Conservation (phyloP, 2,113 vertebrate genomes). For the Microtus oregoni region DNA sequence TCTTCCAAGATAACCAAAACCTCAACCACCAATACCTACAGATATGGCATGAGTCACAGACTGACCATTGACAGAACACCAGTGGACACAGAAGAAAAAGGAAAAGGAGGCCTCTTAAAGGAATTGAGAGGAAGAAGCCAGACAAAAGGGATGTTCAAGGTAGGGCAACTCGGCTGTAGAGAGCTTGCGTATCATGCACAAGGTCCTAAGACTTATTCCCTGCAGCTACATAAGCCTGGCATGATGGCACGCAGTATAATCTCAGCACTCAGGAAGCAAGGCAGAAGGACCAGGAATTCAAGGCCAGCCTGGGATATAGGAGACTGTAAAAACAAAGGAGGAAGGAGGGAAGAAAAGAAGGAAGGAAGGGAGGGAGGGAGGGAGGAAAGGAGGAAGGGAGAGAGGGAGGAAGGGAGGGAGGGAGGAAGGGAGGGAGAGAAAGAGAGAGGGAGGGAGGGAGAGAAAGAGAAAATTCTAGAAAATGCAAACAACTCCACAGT, state of each 20-base stretch:
- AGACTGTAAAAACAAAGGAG: background rate
- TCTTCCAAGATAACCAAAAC: background rate
- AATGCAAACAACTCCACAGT: background rate
- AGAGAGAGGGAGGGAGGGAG: background rate
- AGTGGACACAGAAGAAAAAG: background rate
- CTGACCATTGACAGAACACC: too few relatives aligned
- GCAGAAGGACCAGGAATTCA: background rate
- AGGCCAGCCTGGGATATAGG: background rate
- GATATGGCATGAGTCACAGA: background rate
- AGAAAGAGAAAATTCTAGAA: background rate
- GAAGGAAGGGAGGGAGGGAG: rapidly evolving
- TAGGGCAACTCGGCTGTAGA: background rate
- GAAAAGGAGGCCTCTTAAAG: background rate
- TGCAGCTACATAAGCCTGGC: background rate
- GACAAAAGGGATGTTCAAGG: too few relatives aligned
- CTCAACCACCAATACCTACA: background rate
- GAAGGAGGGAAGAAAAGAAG: background rate
- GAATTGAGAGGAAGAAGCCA: background rate
- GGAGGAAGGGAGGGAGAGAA: too few relatives aligned
- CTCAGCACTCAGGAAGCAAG: too few relatives aligned
- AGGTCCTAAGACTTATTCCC: background rate
- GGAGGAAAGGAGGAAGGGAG: rapidly evolving
- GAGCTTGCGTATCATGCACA: background rate
- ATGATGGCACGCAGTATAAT: background rate
- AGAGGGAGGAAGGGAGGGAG: rapidly evolving